These are phyloP conservation scores for Macrostomum cliftonense DNA, from an alignment of 2,888 invertebrate species.

Conservation along the genomic window DNA sequence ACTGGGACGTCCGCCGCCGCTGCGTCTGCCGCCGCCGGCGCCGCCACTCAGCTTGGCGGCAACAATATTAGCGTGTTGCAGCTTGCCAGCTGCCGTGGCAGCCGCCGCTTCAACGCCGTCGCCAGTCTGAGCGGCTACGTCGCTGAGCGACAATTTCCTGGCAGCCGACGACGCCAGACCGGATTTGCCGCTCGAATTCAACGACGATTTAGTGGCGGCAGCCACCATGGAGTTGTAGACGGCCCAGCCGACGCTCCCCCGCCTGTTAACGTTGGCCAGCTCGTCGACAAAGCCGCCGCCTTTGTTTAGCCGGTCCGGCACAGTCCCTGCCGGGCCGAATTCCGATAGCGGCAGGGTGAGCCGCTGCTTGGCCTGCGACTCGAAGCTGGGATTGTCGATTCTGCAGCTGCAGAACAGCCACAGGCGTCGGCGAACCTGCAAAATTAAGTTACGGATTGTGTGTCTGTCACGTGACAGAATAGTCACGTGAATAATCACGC, in stretches of 20 bases:
- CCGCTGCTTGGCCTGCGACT: constrained; percentile 97
- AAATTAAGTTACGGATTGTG: too few species aligned
- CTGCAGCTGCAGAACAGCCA: constrained; percentile 93
- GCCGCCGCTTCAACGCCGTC: constrained; percentile 60
- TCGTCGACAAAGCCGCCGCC: constrained; percentile 76
- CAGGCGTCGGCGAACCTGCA: constrained; percentile 58
- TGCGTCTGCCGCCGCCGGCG: too few species aligned
- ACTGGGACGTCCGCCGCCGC: too few species aligned
- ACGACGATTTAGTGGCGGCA: too few species aligned
- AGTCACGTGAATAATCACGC: too few species aligned
- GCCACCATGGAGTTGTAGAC: too few species aligned
- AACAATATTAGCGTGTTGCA: constrained; percentile 52
- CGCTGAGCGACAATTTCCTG: too few species aligned
- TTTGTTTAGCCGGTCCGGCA: constrained; percentile 47
- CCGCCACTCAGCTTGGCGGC: too few species aligned
- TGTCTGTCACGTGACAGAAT: too few species aligned
- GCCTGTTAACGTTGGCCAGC: constrained; percentile 46
- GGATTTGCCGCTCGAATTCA: too few species aligned
- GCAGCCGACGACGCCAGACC: constrained; percentile 55
- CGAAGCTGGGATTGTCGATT: constrained; percentile 95
- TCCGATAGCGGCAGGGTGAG: constrained; percentile 83
- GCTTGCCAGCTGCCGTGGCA: constrained; percentile 30
- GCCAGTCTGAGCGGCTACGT: constrained; percentile 81
- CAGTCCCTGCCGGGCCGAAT: constrained; percentile 77
- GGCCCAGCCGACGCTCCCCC: too few species aligned